These are phyloP conservation scores for Belgica antarctica DNA, from an alignment of 2,888 invertebrate species.

Conservation along the genomic window DNA sequence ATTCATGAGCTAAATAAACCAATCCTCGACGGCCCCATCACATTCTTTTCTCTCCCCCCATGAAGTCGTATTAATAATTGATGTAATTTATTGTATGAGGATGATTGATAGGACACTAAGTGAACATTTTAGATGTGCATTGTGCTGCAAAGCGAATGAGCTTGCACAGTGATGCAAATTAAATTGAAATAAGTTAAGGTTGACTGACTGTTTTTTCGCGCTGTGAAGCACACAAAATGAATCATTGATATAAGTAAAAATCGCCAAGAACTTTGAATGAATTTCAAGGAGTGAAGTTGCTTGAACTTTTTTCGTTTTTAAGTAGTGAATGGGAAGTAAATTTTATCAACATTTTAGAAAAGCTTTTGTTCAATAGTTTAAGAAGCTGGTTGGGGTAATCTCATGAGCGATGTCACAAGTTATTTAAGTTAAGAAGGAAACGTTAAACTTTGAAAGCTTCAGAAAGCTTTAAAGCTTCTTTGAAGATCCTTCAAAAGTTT, in stretches of 20 bases:
- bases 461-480: no score
- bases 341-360: no score
- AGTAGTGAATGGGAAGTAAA: no score
- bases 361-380: no score
- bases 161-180: background rate
- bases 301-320: no score
- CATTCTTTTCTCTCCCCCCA: background rate
- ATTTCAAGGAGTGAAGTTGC: background rate
- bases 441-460: no score
- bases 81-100: background rate
- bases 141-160: background rate
- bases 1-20: background rate
- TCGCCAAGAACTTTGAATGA: no score
- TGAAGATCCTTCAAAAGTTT: no score
- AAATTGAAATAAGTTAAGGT: slow-evolving; percentile 29
- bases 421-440: no score
- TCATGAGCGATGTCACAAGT: no score
- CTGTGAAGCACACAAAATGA: slow-evolving; percentile 44
- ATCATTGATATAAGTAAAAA: slow-evolving; percentile 29
- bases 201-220: slow-evolving; percentile 44
- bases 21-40: background rate
- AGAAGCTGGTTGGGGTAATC: no score
- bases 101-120: background rate
- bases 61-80: background rate
- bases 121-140: background rate